Percentiles rank a stretch among this genome's conserved stretches.
phyloP scores from a whole-genome alignment of 2,888 invertebrate genomes.

The Melipona beecheii region DNA sequence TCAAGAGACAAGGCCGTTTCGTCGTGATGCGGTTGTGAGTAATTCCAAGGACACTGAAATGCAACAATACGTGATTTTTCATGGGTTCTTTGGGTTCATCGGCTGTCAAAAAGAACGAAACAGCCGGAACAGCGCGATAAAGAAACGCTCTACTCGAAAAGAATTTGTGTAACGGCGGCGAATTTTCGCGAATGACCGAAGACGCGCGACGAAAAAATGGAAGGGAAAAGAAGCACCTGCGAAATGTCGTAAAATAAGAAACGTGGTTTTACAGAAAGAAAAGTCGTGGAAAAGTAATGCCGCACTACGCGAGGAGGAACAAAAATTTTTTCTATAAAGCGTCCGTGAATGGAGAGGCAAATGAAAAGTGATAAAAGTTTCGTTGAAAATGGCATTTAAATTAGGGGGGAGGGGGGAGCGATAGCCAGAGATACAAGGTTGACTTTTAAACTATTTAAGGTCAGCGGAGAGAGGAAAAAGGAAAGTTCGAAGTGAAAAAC shows the following conservation, averaged over 20 bases:
- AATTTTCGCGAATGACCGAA: conserved; percentile 6
- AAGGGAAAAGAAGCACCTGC: neutral
- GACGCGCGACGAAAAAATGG: neutral
- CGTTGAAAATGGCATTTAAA: conserved; percentile 1
- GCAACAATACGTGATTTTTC: neutral
- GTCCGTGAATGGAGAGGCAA: neutral
- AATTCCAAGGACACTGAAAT: neutral
- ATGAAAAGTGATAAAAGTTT: neutral
- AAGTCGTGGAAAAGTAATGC: neutral
- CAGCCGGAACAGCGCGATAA: neutral
- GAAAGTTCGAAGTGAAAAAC: conserved; percentile 3
- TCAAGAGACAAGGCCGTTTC: too few species aligned
- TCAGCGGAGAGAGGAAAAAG: neutral
- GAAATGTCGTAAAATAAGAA: neutral
- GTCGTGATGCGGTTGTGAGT: neutral
- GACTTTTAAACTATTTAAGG: neutral
- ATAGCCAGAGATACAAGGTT: neutral
- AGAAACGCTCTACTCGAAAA: neutral
- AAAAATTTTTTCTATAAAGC: neutral
- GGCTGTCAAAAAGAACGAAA: neutral
- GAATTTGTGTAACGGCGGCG: neutral
- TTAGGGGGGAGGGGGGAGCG: neutral
- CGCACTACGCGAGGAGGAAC: too few species aligned
- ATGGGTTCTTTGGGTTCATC: neutral
- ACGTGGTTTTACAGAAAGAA: neutral